phyloP scores from a whole-genome alignment of 2,888 invertebrate genomes.

The Perizoma flavofasciatum region DNA sequence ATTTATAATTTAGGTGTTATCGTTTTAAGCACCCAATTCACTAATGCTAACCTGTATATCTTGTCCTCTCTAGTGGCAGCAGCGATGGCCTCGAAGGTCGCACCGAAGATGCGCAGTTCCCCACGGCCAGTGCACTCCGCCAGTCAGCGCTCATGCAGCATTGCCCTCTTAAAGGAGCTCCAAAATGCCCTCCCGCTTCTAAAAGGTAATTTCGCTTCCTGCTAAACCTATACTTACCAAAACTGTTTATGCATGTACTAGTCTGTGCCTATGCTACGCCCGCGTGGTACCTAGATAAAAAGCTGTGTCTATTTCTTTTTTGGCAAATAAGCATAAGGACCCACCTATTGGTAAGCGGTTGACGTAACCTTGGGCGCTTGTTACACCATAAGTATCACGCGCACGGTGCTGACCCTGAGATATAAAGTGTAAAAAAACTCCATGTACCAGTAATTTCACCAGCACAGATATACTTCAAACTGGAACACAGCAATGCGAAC shows the following conservation, averaged over 20 bases:
- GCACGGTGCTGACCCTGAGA: too few species aligned
- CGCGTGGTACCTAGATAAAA: too few species aligned
- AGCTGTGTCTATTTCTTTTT: background rate
- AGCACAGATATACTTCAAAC: too few species aligned
- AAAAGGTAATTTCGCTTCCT: conserved; percentile 68
- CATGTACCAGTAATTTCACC: too few species aligned
- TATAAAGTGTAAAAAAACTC: too few species aligned
- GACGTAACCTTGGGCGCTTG: too few species aligned
- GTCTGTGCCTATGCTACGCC: background rate
- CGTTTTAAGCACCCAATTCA: too few species aligned
- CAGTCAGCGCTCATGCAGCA: conserved; percentile 82
- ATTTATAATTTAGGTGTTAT: too few species aligned
- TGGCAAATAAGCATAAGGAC: too few species aligned
- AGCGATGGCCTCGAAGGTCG: conserved; percentile 65
- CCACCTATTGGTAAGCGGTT: too few species aligned
- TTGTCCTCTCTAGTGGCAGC: conserved; percentile 60
- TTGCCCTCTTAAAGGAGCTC: conserved; percentile 87
- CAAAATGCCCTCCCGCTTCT: conserved; percentile 88
- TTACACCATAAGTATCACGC: too few species aligned
- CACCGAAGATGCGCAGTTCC: conserved; percentile 66
- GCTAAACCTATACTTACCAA: background rate
- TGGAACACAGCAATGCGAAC: too few species aligned
- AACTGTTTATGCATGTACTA: background rate
- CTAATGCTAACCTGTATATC: background rate
- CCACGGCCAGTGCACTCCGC: conserved; percentile 67